Conservation (phyloP, 2,797 vertebrate genomes). For the Rhincodon typus region DNA sequence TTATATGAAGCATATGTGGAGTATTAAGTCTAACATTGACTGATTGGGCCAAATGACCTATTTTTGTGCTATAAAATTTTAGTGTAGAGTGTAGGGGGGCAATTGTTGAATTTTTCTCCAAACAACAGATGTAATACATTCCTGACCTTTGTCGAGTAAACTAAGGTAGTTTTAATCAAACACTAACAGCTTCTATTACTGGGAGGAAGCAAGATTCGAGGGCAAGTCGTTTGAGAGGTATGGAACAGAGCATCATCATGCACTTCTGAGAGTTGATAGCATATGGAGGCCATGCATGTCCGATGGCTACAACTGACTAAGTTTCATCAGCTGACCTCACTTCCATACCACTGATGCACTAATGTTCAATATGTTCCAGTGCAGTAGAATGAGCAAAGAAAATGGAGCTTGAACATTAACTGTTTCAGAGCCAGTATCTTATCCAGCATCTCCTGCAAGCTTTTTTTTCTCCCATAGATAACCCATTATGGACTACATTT, state of each 20-base stretch:
- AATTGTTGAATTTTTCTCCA: neutral
- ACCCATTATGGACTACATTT: too few species aligned
- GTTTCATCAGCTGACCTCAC: neutral
- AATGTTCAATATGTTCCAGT: too few species aligned
- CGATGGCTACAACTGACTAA: neutral
- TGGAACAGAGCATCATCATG: neutral
- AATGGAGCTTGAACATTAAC: too few species aligned
- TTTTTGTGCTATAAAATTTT: neutral
- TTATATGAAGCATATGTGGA: neutral
- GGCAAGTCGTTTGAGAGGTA: neutral
- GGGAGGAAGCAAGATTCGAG: neutral
- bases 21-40: neutral
- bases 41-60: neutral
- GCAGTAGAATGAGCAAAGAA: too few species aligned
- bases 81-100: neutral
- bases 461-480: too few species aligned
- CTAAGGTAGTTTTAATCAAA: neutral
- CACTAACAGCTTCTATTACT: too few species aligned
- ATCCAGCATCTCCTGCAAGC: too few species aligned
- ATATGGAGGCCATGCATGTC: too few species aligned
- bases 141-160: neutral
- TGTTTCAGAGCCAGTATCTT: too few species aligned
- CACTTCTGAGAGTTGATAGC: neutral
- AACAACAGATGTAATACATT: neutral
- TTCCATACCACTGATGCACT: neutral